These are phyloP conservation scores for Sarcophaga peregrina DNA, from an alignment of 1,140 invertebrate genomes.

Conservation along the genomic window DNA sequence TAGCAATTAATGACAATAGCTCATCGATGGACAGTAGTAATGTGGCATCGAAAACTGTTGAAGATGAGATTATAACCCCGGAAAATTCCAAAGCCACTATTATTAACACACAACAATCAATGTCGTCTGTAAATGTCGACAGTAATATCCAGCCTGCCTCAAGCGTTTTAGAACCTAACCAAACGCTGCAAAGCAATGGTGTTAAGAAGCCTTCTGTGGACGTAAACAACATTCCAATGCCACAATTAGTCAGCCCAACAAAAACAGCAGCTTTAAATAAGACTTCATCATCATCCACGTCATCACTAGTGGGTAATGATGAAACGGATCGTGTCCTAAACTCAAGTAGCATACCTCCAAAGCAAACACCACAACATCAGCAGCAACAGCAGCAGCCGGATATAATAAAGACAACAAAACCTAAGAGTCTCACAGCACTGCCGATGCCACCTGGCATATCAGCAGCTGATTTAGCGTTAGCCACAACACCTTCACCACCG, in stretches of 20 bases:
- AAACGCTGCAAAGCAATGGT: conserved; percentile 48
- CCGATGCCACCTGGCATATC: conserved; percentile 88
- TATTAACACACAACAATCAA: neutral
- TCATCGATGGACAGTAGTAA: conserved; percentile 56
- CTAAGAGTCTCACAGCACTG: conserved; percentile 78
- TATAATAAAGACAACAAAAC: conserved; percentile 60
- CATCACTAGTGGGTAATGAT: conserved; percentile 41
- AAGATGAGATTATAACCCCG: neutral
- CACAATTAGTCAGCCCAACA: conserved; percentile 52
- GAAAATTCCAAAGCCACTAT: conserved; percentile 24
- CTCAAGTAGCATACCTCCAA: conserved; percentile 22
- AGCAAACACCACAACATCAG: neutral
- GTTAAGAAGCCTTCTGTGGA: conserved; percentile 67
- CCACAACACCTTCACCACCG: conserved; percentile 62
- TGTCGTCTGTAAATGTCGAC: neutral
- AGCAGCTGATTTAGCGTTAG: conserved; percentile 72
- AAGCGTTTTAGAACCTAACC: conserved; percentile 22
- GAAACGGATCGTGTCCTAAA: conserved; percentile 52
- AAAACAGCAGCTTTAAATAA: neutral
- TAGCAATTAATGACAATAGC: conserved; percentile 62
- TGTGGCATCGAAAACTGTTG: conserved; percentile 49
- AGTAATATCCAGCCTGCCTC: neutral
- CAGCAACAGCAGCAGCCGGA: conserved; percentile 1
- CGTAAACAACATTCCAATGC: conserved; percentile 74
- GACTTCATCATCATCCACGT: neutral